Evolutionary conservation across 1,140 invertebrate species (phyloP).

Genomic region (Bombus haemorrhoidalis): DNA sequence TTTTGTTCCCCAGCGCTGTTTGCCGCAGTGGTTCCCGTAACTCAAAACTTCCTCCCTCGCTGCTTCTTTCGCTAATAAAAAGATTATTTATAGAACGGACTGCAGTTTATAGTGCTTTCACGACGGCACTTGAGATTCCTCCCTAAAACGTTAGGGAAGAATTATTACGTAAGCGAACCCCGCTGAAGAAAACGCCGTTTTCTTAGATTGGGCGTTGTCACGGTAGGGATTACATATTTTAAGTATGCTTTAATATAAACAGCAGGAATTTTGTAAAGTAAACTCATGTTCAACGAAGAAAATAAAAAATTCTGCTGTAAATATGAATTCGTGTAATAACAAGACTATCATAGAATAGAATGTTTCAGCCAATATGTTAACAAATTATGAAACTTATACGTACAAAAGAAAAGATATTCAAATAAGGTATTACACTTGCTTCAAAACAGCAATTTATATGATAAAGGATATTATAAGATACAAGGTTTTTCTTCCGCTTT

Average conservation of each 20-base stretch:
- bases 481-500: too few relatives aligned
- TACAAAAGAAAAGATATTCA: neutral
- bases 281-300: too few relatives aligned
- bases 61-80: neutral
- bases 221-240: neutral
- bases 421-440: neutral
- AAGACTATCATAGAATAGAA: neutral
- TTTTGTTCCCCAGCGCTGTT: neutral
- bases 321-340: neutral
- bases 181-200: neutral
- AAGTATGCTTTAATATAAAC: too few relatives aligned
- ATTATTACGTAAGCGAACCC: neutral
- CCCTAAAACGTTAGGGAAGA: neutral
- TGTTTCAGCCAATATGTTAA: neutral
- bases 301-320: too few relatives aligned
- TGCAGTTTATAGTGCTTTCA: neutral
- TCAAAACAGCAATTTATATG: neutral
- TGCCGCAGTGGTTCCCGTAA: neutral
- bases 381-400: neutral
- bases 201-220: neutral
- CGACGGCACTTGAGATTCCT: neutral
- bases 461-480: neutral
- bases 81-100: conserved; percentile 13
- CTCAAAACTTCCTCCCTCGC: neutral
- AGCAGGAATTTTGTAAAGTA: neutral